Conservation (phyloP, 2,888 invertebrate species). For the Tholera decimalis region DNA sequence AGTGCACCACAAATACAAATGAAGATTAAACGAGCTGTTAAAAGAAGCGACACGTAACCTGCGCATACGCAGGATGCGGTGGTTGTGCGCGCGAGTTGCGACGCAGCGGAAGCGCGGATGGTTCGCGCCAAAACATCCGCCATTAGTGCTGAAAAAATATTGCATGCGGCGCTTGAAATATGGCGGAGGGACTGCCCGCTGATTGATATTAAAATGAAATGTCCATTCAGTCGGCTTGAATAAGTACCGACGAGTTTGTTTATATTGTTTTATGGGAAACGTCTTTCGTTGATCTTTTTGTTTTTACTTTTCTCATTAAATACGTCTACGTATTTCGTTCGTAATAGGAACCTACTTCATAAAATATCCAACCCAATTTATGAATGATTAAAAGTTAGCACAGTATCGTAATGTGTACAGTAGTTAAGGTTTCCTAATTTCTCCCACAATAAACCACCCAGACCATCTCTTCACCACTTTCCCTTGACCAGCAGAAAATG, state of each 20-base stretch:
- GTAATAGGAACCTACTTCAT: too few relatives aligned
- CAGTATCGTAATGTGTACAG: too few relatives aligned
- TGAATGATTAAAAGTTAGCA: too few relatives aligned
- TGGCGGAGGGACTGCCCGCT: constrained; percentile 55
- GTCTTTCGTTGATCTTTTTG: constrained; percentile 1
- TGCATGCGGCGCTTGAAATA: constrained; percentile 69
- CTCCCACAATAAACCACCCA: too few relatives aligned
- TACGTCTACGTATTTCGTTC: too few relatives aligned
- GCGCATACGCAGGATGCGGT: constrained; percentile 74
- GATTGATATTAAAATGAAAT: constrained; percentile 66
- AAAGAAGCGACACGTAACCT: constrained; percentile 65
- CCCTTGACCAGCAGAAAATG: too few relatives aligned
- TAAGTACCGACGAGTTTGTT: constrained; percentile 37
- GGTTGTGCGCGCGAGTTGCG: constrained; percentile 76
- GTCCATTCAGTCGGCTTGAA: constrained; percentile 51
- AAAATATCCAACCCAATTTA: too few relatives aligned
- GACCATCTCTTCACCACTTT: too few relatives aligned
- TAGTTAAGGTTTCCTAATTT: too few relatives aligned
- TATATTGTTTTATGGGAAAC: constrained; percentile 41
- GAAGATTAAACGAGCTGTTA: constrained; percentile 65
- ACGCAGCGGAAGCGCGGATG: constrained; percentile 73
- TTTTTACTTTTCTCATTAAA: neutral
- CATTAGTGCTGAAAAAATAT: constrained; percentile 77
- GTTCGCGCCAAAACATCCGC: constrained; percentile 79
- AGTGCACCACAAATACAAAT: constrained; percentile 57